These are phyloP conservation scores for Taenioides sp. DNA, from an alignment of 2,797 vertebrate genomes.

Conservation along the genomic window DNA sequence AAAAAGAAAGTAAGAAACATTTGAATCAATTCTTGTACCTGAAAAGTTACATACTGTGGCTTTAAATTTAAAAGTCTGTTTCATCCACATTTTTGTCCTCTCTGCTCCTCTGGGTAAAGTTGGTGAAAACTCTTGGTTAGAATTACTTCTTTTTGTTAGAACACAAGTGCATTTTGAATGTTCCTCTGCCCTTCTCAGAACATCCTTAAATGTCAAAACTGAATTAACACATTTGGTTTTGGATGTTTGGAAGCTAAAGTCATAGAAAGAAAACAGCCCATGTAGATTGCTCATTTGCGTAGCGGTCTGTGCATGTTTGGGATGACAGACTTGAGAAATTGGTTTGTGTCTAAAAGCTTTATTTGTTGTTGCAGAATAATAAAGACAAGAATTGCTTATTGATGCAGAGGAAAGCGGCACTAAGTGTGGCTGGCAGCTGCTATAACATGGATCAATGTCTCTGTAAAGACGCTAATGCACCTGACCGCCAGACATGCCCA, in stretches of 20 bases:
- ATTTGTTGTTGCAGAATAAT: slow-evolving; percentile 48
- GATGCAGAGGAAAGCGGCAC: slow-evolving; percentile 71
- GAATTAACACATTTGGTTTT: slow-evolving; percentile 30
- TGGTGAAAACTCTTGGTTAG: too few species aligned
- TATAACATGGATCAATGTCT: slow-evolving; percentile 71
- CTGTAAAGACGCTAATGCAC: slow-evolving; percentile 49
- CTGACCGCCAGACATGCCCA: slow-evolving; percentile 52
- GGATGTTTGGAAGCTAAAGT: slow-evolving; percentile 46
- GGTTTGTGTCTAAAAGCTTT: slow-evolving; percentile 63
- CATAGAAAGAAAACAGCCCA: slow-evolving; percentile 20
- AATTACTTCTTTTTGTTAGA: too few species aligned
- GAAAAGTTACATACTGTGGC: too few species aligned
- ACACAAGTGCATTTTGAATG: too few species aligned
- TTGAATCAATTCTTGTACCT: too few species aligned
- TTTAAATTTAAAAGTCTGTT: too few species aligned
- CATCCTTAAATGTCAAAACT: slow-evolving; percentile 50
- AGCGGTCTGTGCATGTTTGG: slow-evolving; percentile 27
- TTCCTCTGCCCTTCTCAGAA: slow-evolving; percentile 44
- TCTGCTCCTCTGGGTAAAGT: too few species aligned
- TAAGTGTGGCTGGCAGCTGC: slow-evolving; percentile 49
- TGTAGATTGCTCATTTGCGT: slow-evolving; percentile 8
- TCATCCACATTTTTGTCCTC: too few species aligned
- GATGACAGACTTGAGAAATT: slow-evolving; percentile 28
- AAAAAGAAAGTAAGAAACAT: too few species aligned
- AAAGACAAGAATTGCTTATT: slow-evolving; percentile 71